Evolutionary conservation across 2,113 vertebrate genomes (phyloP).

Genomic region (Megalops atlanticus): DNA sequence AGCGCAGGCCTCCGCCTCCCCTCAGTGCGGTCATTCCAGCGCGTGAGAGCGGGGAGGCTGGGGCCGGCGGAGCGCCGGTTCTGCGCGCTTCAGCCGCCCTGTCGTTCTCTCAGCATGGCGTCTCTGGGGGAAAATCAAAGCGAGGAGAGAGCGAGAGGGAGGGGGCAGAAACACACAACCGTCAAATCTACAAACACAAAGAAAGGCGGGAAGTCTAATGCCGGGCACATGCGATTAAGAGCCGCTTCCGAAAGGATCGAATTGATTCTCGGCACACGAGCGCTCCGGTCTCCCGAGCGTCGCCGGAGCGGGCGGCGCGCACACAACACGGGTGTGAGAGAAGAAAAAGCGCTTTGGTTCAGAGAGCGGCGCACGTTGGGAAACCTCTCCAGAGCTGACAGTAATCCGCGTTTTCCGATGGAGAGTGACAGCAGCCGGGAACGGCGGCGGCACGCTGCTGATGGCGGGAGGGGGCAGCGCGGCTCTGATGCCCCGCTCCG

Average conservation of each 20-base stretch:
- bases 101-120: conserved; percentile 69
- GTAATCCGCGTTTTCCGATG: conserved; percentile 70
- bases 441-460: conserved; percentile 67
- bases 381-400: conserved; percentile 67
- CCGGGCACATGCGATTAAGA: conserved; percentile 62
- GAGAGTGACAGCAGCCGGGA: conserved; percentile 69
- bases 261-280: not conserved
- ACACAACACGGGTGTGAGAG: conserved; percentile 33
- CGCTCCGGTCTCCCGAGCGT: not conserved
- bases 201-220: conserved; percentile 52
- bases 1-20: not conserved
- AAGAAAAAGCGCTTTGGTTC: conserved; percentile 42
- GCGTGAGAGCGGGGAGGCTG: conserved; percentile 41
- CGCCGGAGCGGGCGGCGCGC: conserved; percentile 14
- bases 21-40: not conserved
- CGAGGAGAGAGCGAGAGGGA: conserved; percentile 38
- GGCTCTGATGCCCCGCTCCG: conserved; percentile 54
- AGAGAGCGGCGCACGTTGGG: conserved; percentile 58
- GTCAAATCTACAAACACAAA: conserved; percentile 59
- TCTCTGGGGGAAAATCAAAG: conserved; percentile 71
- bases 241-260: conserved; percentile 52
- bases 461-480: conserved; percentile 34
- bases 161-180: conserved; percentile 44
- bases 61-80: conserved; percentile 56
- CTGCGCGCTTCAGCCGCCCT: conserved; percentile 72